Evolutionary conservation across 2,888 invertebrate species (phyloP).

Genomic region (Platerodrilus igneus): DNA sequence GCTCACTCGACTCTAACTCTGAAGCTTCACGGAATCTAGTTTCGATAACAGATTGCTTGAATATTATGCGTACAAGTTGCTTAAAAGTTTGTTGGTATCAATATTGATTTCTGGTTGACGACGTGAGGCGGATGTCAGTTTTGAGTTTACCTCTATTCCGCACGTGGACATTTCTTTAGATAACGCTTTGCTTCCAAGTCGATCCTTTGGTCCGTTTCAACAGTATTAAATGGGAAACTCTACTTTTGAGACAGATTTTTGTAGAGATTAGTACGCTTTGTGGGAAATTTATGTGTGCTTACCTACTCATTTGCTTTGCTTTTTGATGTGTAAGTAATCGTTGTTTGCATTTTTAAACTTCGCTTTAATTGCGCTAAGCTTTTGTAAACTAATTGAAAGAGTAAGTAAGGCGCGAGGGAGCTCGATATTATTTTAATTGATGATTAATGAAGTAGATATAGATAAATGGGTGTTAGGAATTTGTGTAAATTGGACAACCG

Average conservation of each 20-base stretch:
- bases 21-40: slow-evolving; percentile 37
- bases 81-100: slow-evolving; percentile 32
- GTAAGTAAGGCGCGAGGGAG: no score
- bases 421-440: no score
- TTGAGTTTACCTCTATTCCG: slow-evolving; percentile 34
- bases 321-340: no score
- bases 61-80: slow-evolving; percentile 18
- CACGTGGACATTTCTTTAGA: slow-evolving; percentile 35
- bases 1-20: slow-evolving; percentile 32
- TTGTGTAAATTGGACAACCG: no score
- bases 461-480: no score
- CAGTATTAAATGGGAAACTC: slow-evolving; percentile 39
- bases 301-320: no score
- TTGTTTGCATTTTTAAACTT: no score
- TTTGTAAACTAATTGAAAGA: no score
- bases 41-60: slow-evolving; percentile 27
- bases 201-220: slow-evolving; percentile 39
- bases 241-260: slow-evolving; percentile 38
- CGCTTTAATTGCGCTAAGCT: no score
- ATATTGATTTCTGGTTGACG: slow-evolving; percentile 35
- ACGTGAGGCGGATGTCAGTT: slow-evolving; percentile 39
- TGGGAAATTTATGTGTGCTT: slow-evolving; percentile 16
- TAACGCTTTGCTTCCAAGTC: slow-evolving; percentile 28
- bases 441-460: no score
- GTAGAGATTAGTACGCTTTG: slow-evolving; percentile 33